Conservation (phyloP, 1,140 invertebrate genomes). For the Drosophila teissieri region DNA sequence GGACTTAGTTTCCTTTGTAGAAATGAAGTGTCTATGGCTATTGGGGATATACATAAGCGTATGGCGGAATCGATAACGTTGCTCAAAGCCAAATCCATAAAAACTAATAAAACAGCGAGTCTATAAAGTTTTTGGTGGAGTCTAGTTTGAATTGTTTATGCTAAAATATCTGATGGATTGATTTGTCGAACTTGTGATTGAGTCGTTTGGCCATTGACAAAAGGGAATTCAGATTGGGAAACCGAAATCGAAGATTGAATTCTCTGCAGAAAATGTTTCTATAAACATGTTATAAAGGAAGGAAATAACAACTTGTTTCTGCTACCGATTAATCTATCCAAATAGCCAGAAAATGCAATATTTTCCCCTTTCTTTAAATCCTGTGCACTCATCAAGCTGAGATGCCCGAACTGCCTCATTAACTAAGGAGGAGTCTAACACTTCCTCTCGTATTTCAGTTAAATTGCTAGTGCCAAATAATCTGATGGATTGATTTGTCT, state of each 20-base stretch:
- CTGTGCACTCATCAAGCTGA: not conserved
- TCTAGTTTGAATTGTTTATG: conserved; percentile 44
- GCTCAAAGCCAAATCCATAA: conserved; percentile 52
- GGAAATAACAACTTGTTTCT: too few species aligned
- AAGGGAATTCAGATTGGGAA: conserved; percentile 2
- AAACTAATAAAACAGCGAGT: conserved; percentile 34
- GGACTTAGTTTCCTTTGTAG: conserved; percentile 40
- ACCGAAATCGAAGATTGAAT: conserved; percentile 1
- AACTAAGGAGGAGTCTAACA: conserved; percentile 1
- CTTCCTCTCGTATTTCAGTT: conserved; percentile 38
- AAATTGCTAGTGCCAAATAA: conserved; percentile 54
- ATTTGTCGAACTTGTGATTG: conserved; percentile 62
- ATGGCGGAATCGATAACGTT: conserved; percentile 29
- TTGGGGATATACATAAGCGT: conserved; percentile 36
- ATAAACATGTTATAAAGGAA: too few species aligned
- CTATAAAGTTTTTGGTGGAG: conserved; percentile 41
- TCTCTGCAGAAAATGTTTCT: not conserved
- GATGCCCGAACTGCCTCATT: not conserved
- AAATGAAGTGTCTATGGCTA: conserved; percentile 66
- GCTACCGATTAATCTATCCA: too few species aligned
- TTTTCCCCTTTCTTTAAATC: too few species aligned
- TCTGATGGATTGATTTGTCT: conserved; percentile 59
- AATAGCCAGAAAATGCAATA: too few species aligned
- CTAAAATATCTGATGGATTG: conserved; percentile 72
- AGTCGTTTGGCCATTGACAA: conserved; percentile 71